These are phyloP conservation scores for Anadara kagoshimensis DNA, from an alignment of 1,140 invertebrate species.

Conservation along the genomic window DNA sequence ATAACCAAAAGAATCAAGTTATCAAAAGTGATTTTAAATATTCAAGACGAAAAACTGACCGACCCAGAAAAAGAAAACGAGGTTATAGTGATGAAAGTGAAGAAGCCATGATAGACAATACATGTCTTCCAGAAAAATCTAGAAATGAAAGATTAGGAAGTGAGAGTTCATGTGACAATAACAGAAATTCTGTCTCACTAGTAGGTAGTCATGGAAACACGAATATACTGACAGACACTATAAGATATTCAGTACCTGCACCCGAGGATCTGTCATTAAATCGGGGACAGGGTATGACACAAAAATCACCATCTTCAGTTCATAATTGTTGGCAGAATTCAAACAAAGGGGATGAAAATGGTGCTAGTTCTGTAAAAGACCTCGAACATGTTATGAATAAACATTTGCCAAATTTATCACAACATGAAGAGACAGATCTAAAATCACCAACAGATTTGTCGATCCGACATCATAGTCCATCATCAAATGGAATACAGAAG, in stretches of 20 bases:
- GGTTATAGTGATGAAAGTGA: constrained; percentile 32
- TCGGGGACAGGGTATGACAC: not conserved
- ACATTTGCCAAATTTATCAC: constrained; percentile 88
- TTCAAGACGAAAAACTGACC: constrained; percentile 69
- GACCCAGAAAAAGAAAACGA: constrained; percentile 64
- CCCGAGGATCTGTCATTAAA: constrained; percentile 51
- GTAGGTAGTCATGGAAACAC: too few species aligned
- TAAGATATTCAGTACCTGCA: constrained; percentile 13
- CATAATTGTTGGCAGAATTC: constrained; percentile 18
- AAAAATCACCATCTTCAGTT: constrained; percentile 13
- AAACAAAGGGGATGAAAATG: constrained; percentile 13
- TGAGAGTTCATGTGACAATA: too few species aligned
- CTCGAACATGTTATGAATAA: constrained; percentile 97
- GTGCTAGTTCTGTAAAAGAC: constrained; percentile 85
- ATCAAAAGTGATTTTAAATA: constrained; percentile 57
- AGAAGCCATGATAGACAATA: not conserved
- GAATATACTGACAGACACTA: not conserved
- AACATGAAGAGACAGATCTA: constrained; percentile 14
- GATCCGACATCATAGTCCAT: constrained; percentile 18
- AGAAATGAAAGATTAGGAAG: too few species aligned
- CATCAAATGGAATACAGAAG: constrained; percentile 76
- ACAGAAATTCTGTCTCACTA: too few species aligned
- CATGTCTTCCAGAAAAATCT: too few species aligned
- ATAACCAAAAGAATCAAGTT: constrained; percentile 25
- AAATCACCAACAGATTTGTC: constrained; percentile 15